These are phyloP conservation scores for Peromyscus leucopus DNA, from an alignment of 2,113 vertebrate genomes.

Conservation along the genomic window DNA sequence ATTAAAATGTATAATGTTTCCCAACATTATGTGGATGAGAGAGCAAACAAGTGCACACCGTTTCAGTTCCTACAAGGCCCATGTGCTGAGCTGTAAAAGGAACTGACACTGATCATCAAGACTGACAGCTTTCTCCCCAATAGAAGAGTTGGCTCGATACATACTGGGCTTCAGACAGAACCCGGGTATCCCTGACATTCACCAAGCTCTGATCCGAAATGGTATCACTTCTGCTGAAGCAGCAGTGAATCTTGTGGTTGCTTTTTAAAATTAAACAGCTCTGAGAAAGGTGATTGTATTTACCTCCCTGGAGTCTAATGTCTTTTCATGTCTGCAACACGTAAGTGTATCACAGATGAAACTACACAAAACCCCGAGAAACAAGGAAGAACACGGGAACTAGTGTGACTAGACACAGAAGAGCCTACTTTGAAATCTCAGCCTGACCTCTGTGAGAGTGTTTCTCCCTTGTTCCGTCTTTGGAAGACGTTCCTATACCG, in stretches of 20 bases:
- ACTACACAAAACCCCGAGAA: not conserved
- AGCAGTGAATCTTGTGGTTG: not conserved
- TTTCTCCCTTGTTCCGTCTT: not conserved
- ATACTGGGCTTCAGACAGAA: not conserved
- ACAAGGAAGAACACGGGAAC: not conserved
- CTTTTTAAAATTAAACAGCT: constrained; percentile 33
- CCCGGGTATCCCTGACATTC: not conserved
- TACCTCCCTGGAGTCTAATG: not conserved
- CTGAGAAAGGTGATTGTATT: not conserved
- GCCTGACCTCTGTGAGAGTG: not conserved
- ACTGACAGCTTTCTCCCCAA: not conserved
- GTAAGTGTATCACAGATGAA: constrained; percentile 18
- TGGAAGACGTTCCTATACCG: not conserved
- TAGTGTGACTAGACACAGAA: not conserved
- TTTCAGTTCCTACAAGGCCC: constrained; percentile 16
- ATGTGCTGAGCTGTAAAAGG: not conserved
- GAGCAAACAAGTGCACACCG: not conserved
- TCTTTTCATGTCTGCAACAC: constrained; percentile 43
- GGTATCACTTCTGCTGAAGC: not conserved
- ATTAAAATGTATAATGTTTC: not conserved
- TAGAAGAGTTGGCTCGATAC: not conserved
- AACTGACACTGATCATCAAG: not conserved
- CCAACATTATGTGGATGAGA: constrained; percentile 4
- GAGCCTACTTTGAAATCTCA: constrained; percentile 49
- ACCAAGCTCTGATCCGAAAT: not conserved